Evolutionary conservation across 2,113 vertebrate genomes (phyloP), one percentile per base, ranked within the genome.

Genomic region (Cichladusa arquata): DNA sequence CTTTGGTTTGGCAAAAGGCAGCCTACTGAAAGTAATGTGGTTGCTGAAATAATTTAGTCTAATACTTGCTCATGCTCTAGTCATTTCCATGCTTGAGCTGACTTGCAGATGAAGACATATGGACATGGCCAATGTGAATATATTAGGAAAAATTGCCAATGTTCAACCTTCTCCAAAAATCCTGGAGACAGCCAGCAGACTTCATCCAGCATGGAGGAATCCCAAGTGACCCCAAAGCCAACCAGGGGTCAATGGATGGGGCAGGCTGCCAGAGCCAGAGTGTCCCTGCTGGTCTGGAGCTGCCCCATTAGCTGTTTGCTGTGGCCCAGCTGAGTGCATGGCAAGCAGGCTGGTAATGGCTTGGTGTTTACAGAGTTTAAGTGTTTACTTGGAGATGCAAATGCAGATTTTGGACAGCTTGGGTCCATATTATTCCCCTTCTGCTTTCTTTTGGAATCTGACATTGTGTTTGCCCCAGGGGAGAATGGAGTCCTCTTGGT

Each of bases 51-150:
- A 66, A 86, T 88, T 81, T 62, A 92, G 26, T 78, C 24, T 81
- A 83, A 84, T 73, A 73, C 69, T 93, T 69, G 66, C 58, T 65
- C 8, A 14, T 69, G 77, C 66, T 86, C 53, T 73, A 8, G 72
- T 95, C 14, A 0, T 92, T 93, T 89, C 83, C 89, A 56, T 90
- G 82, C 83, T 90, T 92, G 88, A 90, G 67, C 71, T 90, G 64
- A 67, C 83, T 88, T 88, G 84, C 57, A 88, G 40, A 88, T 84
- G 77, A 92, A 97, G 95, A 76, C 72, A 86, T 79, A 94, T 56
- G 50, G 72, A 60, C 36, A 4, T 12, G 34, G 72, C 60, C 42
- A 44, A 47, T 23, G 50, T 82, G 85, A 93, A 91, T 70, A 53
- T 70, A 89, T 72, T 81, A 88, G 33, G 17, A 71, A 86, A 60